Conservation (phyloP, 1,140 invertebrate genomes). For the Ditylenchus dipsaci region DNA sequence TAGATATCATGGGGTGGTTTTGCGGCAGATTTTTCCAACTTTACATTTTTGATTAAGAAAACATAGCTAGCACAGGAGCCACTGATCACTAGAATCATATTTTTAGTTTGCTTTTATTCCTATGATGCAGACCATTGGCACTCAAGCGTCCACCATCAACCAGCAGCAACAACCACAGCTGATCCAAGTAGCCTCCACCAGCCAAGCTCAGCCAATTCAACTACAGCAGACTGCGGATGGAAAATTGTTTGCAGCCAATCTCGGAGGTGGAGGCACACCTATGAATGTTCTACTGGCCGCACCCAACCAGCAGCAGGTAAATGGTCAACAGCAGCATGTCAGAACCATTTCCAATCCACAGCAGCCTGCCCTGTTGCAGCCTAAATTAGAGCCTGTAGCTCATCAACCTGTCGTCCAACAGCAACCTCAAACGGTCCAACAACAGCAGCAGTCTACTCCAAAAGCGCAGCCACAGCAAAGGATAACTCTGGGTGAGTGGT, state of each 20-base stretch:
- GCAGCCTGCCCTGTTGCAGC: not conserved
- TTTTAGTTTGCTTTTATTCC: slow-evolving; percentile 24
- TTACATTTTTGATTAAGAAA: no score
- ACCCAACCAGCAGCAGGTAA: no score
- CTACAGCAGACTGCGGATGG: slow-evolving; percentile 16
- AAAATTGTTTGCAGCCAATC: slow-evolving; percentile 15
- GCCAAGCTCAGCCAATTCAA: slow-evolving; percentile 16
- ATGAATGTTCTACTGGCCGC: not conserved
- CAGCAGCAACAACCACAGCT: slow-evolving; percentile 9
- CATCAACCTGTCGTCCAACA: not conserved
- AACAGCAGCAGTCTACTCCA: slow-evolving; percentile 1
- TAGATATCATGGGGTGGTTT: no score
- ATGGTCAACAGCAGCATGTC: not conserved
- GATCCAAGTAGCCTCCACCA: slow-evolving; percentile 19
- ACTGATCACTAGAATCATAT: not conserved
- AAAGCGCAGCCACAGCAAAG: slow-evolving; percentile 42
- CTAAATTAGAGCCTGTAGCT: not conserved
- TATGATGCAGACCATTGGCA: slow-evolving; percentile 18
- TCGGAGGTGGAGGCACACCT: not conserved
- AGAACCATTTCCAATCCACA: not conserved
- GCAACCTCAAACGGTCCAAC: slow-evolving; percentile 8
- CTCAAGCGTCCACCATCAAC: not conserved
- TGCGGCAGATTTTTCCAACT: no score
- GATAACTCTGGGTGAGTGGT: slow-evolving; percentile 49
- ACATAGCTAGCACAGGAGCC: no score